These are phyloP conservation scores for Halichoeres trimaculatus DNA, from an alignment of 2,113 vertebrate genomes.

Conservation along the genomic window DNA sequence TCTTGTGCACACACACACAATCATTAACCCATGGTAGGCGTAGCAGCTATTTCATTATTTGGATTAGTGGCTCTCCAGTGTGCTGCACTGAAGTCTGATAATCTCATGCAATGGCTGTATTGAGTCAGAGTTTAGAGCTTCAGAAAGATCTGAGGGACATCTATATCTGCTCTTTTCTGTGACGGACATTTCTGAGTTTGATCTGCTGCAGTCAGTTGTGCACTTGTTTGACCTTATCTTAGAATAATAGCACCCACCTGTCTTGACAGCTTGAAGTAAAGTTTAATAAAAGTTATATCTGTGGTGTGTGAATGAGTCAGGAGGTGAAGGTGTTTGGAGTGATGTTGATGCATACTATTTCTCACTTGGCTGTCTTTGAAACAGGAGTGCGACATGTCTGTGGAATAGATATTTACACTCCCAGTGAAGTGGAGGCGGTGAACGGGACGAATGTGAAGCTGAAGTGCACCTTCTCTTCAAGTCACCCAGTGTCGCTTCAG, in stretches of 20 bases:
- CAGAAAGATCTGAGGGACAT: not conserved
- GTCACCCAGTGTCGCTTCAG: slow-evolving; percentile 65
- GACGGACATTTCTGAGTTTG: not conserved
- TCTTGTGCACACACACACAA: slow-evolving; percentile 1
- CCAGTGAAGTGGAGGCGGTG: slow-evolving; percentile 81
- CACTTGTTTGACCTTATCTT: too few relatives aligned
- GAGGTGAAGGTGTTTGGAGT: not conserved
- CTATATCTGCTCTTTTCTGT: not conserved
- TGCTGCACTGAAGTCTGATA: not conserved
- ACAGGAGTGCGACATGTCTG: slow-evolving; percentile 75
- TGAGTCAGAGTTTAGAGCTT: not conserved
- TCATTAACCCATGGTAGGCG: slow-evolving; percentile 15
- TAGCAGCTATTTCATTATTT: not conserved
- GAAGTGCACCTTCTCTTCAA: slow-evolving; percentile 92
- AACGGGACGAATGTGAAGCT: slow-evolving; percentile 89
- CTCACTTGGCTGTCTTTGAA: slow-evolving; percentile 11
- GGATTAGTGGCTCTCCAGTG: not conserved
- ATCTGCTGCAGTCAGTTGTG: too few relatives aligned
- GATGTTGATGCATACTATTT: not conserved
- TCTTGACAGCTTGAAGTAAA: not conserved
- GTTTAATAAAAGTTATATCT: too few relatives aligned
- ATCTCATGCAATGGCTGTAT: not conserved
- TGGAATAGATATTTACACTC: slow-evolving; percentile 85
- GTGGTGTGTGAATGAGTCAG: not conserved
- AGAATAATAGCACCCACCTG: too few relatives aligned